Evolutionary conservation across 2,888 invertebrate genomes (phyloP), one percentile per base, ranked within the genome.

Genomic region (Epinotia ramella): DNA sequence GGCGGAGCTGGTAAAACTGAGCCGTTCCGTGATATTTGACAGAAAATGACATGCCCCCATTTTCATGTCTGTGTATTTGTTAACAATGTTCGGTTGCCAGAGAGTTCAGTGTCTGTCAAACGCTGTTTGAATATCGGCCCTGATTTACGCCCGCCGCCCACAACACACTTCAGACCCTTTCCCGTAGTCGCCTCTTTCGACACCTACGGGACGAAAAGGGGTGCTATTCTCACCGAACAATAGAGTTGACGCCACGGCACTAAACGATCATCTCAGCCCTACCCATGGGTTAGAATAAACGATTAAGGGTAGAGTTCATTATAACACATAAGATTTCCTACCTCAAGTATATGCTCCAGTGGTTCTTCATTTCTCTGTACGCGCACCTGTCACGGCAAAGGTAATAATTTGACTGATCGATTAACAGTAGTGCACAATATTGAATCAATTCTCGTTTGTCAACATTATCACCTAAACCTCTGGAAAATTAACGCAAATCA

Each of bases 401-500:
- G 28, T 33, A 56, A 20, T 62, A 20, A 49, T 76, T 57, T 66
- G 67, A 76, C 71, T 76, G 72, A 67, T 67, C 44, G 59, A 53
- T 63, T 66, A 66, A 62, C 71, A 66, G 71, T 71, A 71, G 59
- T 66, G 33, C 18, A 62, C 33, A 24, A 70, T 76, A 53, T 20
- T 40, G 40, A 44, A 60, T 16, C 28, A 63, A 73, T 57, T 63
- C n/a, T 68, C 18, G 65, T 75, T 64, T 70, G 46, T 66, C 60
- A 28, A 57, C 64, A 71, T 64, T 40, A 60, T 71, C 24, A 28
- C 24, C 24, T 28, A 28, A 24, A 66, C 33, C 20, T 71, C 71
- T 66, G 71, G 75, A 66, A 71, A 71, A 66, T 66, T 71, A 44
- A 59, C 73, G 13, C 24, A 33, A 66, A 44, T 75, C 28, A 46